Percentiles rank a stretch among this genome's conserved stretches.
Conservation (phyloP, 2,113 vertebrate genomes). For the Cyanistes caeruleus region DNA sequence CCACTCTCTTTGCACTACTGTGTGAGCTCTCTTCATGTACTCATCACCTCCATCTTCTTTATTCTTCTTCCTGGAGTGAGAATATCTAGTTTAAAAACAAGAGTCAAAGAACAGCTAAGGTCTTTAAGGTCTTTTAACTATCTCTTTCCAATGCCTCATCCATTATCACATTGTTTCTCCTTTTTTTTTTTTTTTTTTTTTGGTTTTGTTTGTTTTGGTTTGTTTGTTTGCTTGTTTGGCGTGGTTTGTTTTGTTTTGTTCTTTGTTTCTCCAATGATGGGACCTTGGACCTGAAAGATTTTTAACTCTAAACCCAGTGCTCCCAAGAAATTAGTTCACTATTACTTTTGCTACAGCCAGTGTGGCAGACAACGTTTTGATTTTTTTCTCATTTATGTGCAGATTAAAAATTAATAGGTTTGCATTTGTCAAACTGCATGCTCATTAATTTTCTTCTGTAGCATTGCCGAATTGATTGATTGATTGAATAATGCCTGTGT, state of each 20-base stretch:
- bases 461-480: background rate
- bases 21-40: background rate
- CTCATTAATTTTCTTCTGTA: background rate
- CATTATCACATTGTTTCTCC: background rate
- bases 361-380: background rate
- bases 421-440: background rate
- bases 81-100: background rate
- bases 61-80: background rate
- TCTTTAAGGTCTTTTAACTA: background rate
- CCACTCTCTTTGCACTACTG: background rate
- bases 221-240: background rate
- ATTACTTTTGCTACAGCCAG: background rate
- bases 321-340: background rate
- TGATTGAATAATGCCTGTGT: background rate
- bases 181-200: background rate
- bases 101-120: background rate
- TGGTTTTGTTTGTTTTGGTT: background rate
- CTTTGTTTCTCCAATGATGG: background rate
- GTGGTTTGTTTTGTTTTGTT: background rate
- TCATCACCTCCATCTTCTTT: background rate
- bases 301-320: background rate
- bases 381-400: background rate
- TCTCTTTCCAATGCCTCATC: background rate
- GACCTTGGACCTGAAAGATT: background rate
- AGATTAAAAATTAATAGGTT: slow-evolving; percentile 23